phyloP scores from a whole-genome alignment of 2,797 vertebrate species.

The Enteromius radiatus region DNA sequence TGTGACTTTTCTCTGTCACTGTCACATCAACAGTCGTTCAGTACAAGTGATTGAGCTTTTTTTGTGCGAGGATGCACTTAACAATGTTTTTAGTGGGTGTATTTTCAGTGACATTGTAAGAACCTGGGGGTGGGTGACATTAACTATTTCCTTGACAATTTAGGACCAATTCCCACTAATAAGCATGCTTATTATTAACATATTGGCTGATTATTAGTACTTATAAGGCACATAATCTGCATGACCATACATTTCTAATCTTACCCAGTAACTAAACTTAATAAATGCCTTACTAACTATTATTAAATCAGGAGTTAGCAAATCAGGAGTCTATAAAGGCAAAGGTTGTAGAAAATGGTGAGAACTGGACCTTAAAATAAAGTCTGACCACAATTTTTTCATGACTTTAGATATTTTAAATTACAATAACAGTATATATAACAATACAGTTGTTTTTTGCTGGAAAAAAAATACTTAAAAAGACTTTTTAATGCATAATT shows the following conservation, averaged over 20 bases:
- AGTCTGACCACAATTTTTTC: background rate
- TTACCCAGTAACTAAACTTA: background rate
- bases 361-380: background rate
- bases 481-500: background rate
- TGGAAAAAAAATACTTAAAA: background rate
- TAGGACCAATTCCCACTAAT: background rate
- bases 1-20: background rate
- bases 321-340: background rate
- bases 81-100: background rate
- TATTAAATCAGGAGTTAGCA: too few species aligned
- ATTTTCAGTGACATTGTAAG: background rate
- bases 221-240: background rate
- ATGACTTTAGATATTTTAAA: background rate
- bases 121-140: background rate
- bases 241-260: background rate
- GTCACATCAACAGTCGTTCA: conserved; percentile 1
- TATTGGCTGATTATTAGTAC: background rate
- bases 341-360: background rate
- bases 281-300: background rate
- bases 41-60: background rate
- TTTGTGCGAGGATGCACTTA: background rate
- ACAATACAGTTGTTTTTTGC: background rate
- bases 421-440: background rate
- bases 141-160: background rate
- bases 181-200: background rate